phyloP scores from a whole-genome alignment of 2,113 vertebrate genomes.

The Rhinolophus ferrumequinum region DNA sequence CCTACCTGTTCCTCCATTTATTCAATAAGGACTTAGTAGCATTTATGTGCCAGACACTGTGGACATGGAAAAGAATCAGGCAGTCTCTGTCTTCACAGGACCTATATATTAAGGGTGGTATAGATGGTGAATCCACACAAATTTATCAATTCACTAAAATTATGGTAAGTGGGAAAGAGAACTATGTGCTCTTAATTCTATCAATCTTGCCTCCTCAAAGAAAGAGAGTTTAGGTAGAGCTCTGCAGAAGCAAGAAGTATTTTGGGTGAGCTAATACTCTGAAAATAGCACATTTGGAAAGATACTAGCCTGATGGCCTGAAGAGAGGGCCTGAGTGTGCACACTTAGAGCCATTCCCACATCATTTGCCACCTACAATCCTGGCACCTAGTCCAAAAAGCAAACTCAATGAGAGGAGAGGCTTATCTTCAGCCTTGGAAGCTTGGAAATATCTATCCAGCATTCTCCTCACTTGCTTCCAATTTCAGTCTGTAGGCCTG shows the following conservation, averaged over 20 bases:
- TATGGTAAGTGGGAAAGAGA: neutral
- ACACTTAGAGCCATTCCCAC: neutral
- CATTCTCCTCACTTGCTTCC: neutral
- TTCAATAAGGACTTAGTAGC: neutral
- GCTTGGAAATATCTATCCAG: neutral
- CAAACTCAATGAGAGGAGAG: neutral
- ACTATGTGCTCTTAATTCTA: neutral
- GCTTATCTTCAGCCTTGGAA: neutral
- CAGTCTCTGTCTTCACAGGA: neutral
- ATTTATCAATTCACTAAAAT: neutral
- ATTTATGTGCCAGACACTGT: neutral
- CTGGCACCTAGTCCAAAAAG: neutral
- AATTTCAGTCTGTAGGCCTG: neutral
- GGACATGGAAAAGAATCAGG: neutral
- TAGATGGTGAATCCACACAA: neutral
- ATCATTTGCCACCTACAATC: neutral
- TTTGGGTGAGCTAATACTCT: neutral
- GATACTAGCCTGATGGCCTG: neutral
- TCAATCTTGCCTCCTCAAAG: neutral
- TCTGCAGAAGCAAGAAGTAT: neutral
- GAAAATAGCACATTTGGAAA: neutral
- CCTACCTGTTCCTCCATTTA: neutral
- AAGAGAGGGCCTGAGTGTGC: neutral
- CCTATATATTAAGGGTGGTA: neutral
- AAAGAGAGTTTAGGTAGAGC: neutral